Evolutionary conservation across 2,888 invertebrate species (phyloP), one percentile per base, ranked within the genome.

Genomic region (Resseliella maxima): DNA sequence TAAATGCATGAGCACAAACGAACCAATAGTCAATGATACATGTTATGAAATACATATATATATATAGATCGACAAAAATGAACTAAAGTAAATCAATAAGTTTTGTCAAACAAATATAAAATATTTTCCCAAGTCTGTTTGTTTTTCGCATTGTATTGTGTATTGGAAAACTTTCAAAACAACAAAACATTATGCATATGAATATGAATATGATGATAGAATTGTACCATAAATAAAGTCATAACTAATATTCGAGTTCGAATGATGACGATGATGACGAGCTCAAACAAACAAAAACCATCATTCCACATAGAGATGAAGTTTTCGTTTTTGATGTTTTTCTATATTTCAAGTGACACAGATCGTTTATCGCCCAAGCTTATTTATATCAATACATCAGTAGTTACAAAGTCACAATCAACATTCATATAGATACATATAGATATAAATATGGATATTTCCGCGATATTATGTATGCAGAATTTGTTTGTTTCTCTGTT

Each of bases 1-100:
- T n/a, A n/a, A 24, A 59, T 59, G 59, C 59, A 72, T 72, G 72
- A 72, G 31, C 72, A 72, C 72, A 72, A 72, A 31, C 72, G n/a
- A n/a, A n/a, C n/a, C n/a, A n/a, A n/a, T n/a, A 31, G 72, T 10
- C 24, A 24, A 59, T 50, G 24, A 24, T 59, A 1, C n/a, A 24
- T 6, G 24, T 59, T 59, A 50, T 41, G 41, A 41, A 12, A 5
- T 5, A 41, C 41, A 41, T 5, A 50, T 2, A 50, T 2, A 18
- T 2, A 50, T 8, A 50, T 2, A 50, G 8, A 50, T 8, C 8
- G 46, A 50, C 24, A 59, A 5, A 59, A 24, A n/a, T 2, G 6
- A 59, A 24, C 24, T 2, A 27, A 10, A 72, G 72, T 72, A 72
- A 72, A 72, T 72, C 72, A 72, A 72, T 72, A 72, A 72, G 72